Conservation (phyloP, 2,113 vertebrate species). For the Vicugna pacos region DNA sequence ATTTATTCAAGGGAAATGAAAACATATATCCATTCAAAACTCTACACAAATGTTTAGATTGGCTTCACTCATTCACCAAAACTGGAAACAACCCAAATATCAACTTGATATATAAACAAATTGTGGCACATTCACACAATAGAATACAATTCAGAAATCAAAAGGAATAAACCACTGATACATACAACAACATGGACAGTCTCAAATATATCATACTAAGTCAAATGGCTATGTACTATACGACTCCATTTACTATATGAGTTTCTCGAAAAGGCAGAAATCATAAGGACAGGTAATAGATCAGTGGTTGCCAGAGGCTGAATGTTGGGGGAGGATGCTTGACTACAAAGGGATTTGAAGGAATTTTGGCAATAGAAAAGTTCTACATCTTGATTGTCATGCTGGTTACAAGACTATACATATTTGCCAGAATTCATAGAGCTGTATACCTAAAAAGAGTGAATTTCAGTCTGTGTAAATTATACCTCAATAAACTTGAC, state of each 20-base stretch:
- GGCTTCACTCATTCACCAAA: not conserved
- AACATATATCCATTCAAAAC: not conserved
- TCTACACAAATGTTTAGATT: not conserved
- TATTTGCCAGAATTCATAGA: not conserved
- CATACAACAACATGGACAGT: not conserved
- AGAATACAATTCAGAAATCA: not conserved
- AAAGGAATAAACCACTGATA: not conserved
- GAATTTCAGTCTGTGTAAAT: not conserved
- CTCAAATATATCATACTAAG: not conserved
- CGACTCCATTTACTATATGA: not conserved
- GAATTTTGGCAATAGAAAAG: not conserved
- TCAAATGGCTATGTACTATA: not conserved
- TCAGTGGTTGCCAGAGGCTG: not conserved
- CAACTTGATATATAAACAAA: not conserved
- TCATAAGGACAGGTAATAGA: not conserved
- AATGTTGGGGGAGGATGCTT: not conserved
- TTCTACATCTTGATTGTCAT: not conserved
- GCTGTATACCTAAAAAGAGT: not conserved
- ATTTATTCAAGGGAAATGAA: not conserved
- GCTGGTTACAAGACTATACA: not conserved
- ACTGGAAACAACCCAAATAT: not conserved
- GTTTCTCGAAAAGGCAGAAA: not conserved
- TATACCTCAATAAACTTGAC: not conserved
- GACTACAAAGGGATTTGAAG: not conserved
- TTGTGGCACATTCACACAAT: not conserved